Percentiles rank a stretch among this genome's conserved stretches.
phyloP scores from a whole-genome alignment of 2,113 vertebrate species.

The Bostrychus sinensis region DNA sequence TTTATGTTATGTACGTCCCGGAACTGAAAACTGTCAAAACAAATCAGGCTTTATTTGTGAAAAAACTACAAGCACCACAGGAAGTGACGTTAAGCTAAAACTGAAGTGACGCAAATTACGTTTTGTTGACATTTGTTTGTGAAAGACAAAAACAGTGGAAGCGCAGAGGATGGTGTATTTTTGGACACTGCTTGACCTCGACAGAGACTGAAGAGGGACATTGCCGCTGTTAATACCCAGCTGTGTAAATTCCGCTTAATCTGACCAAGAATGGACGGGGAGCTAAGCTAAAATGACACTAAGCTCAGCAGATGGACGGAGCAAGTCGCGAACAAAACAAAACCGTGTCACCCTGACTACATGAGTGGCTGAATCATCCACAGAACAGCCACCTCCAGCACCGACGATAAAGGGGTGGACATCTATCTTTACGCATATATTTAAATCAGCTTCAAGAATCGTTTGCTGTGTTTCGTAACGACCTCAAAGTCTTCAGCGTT shows the following conservation, averaged over 20 bases:
- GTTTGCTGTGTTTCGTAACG: not conserved
- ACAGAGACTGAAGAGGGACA: not conserved
- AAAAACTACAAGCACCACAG: slow-evolving; percentile 43
- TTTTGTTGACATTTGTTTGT: slow-evolving; percentile 83
- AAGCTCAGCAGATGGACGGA: slow-evolving; percentile 43
- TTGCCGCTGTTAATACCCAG: not conserved
- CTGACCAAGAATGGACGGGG: not conserved
- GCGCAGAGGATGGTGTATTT: slow-evolving; percentile 44
- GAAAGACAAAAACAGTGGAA: slow-evolving; percentile 72
- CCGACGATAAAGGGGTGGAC: not conserved
- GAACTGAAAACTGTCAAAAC: not conserved
- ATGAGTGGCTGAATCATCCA: slow-evolving; percentile 70
- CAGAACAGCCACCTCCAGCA: slow-evolving; percentile 34
- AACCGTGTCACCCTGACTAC: slow-evolving; percentile 65
- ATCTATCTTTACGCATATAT: not conserved
- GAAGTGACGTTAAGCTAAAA: slow-evolving; percentile 40
- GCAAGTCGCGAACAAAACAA: slow-evolving; percentile 66
- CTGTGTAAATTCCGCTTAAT: not conserved
- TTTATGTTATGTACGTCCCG: not conserved
- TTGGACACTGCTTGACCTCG: slow-evolving; percentile 24
- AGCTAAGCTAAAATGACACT: slow-evolving; percentile 12
- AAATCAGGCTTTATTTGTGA: rapidly evolving
- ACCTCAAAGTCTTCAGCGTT: not conserved
- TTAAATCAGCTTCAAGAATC: not conserved
- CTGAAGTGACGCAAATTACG: slow-evolving; percentile 39